Base-by-base conservation (phyloP, 2,888 invertebrate genomes). In the Hydraecia micacea region DNA sequence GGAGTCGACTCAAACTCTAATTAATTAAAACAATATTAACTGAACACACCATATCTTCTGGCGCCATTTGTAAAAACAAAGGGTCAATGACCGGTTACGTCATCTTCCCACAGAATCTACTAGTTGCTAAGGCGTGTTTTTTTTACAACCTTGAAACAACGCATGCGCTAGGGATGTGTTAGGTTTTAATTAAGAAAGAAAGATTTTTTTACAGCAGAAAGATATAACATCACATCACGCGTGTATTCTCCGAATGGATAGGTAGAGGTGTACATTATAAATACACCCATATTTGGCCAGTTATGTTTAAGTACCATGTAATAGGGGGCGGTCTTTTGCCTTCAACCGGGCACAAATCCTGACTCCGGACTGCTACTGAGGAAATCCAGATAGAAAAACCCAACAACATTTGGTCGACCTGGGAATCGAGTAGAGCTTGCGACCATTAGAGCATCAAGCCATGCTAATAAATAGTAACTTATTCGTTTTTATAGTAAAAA, bases 11-110 rank as follows among this genome's bases (percentile, higher is more conserved):
- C 72, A 79, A 84, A 68, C 67, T 83, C 76, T 83, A 84, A 87
- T 81, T 88, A 88, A 90, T 90, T 87, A 86, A 85, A 86, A 87
- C 87, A 82, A 85, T 87, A 90, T 87, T 88, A 87, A 84, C 84
- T 80, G 80, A 78, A 75, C 74, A 82, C 80, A 81, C 82, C 79
- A 87, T 84, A 83, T 75, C 65, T 83, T 46, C 74, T 86, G 89
- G 92, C 92, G 92, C 92, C 92, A 87, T 88, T 88, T 88, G 89
- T 87, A 87, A 87, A 90, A 91, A 89, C 86, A 83, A 18, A 67
- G 74, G 88, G 77, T 90, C 90, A 86, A 75, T 68, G 87, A 78
- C 85, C 89, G 85, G 70, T 92, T 91, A 87, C 92, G 89, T 92
- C 91, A 92, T 88, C 84, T 65, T 68, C 80, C 79, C 87, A 75